These are phyloP conservation scores for Miniopterus natalensis DNA, from an alignment of 2,113 vertebrate genomes.

Conservation along the genomic window DNA sequence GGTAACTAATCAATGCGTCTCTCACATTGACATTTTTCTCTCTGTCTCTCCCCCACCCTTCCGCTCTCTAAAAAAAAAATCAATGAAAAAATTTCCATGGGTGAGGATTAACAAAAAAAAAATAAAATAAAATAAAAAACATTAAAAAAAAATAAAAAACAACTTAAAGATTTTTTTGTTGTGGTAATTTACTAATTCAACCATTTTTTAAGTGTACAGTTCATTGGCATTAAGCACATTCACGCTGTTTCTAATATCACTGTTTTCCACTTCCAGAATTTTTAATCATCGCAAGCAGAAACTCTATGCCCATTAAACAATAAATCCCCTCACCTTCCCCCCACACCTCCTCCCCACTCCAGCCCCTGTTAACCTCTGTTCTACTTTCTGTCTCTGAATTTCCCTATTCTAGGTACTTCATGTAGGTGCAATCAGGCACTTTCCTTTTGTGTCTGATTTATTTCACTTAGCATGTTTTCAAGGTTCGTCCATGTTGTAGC, in stretches of 20 bases:
- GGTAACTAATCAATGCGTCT: no score
- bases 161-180: conserved; percentile 2
- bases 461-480: conserved; percentile 16
- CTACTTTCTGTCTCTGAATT: neutral
- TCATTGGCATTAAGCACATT: conserved; percentile 4
- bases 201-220: neutral
- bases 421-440: neutral
- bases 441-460: neutral
- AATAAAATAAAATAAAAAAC: no score
- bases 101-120: no score
- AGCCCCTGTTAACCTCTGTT: neutral
- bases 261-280: neutral
- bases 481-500: neutral
- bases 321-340: neutral
- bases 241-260: neutral
- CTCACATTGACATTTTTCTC: no score
- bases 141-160: no score
- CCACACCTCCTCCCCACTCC: neutral
- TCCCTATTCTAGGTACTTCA: neutral
- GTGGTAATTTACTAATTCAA: neutral
- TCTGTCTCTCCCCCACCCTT: no score
- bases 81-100: no score
- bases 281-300: conserved; percentile 23
- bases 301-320: neutral
- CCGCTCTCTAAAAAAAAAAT: no score